Percentiles rank a stretch among this genome's conserved stretches.
Conservation (phyloP, 2,888 invertebrate genomes). For the Beris morrisii region DNA sequence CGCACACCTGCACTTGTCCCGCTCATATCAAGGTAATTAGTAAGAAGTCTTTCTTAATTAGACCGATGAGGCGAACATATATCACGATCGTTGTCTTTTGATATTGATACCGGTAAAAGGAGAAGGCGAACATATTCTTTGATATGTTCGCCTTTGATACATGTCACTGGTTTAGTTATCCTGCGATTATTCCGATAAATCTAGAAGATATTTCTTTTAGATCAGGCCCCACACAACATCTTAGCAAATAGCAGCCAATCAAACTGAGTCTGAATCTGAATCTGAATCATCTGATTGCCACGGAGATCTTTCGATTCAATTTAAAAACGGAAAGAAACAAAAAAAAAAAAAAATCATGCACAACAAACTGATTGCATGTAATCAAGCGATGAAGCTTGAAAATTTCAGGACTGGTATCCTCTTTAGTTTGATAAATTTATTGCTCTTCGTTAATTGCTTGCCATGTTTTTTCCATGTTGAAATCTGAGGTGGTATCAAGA, state of each 20-base stretch:
- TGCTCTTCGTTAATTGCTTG: slow-evolving; percentile 47
- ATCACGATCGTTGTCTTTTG: slow-evolving; percentile 30
- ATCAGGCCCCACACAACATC: no score
- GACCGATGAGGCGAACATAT: slow-evolving; percentile 30
- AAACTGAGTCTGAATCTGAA: no score
- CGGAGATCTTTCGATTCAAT: no score
- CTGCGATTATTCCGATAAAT: no score
- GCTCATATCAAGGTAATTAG: slow-evolving; percentile 34
- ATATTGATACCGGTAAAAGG: no score
- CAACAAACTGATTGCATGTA: slow-evolving; percentile 17
- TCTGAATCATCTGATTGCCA: no score
- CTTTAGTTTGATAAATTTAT: slow-evolving; percentile 46
- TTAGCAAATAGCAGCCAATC: no score
- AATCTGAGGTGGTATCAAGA: slow-evolving; percentile 19
- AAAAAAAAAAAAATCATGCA: slow-evolving; percentile 1
- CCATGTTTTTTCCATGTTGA: slow-evolving; percentile 42
- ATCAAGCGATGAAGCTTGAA: slow-evolving; percentile 20
- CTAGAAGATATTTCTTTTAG: no score
- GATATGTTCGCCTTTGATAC: no score
- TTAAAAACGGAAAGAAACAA: no score
- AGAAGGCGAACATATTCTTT: no score
- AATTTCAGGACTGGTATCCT: slow-evolving; percentile 18
- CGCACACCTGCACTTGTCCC: slow-evolving; percentile 32
- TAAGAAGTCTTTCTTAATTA: slow-evolving; percentile 34
- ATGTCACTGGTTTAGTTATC: no score